A percentile compares a stretch with the other conserved stretches of the same genome.
These are phyloP conservation scores for Amiota minor DNA, from an alignment of 2,888 invertebrate genomes.

Conservation along the genomic window DNA sequence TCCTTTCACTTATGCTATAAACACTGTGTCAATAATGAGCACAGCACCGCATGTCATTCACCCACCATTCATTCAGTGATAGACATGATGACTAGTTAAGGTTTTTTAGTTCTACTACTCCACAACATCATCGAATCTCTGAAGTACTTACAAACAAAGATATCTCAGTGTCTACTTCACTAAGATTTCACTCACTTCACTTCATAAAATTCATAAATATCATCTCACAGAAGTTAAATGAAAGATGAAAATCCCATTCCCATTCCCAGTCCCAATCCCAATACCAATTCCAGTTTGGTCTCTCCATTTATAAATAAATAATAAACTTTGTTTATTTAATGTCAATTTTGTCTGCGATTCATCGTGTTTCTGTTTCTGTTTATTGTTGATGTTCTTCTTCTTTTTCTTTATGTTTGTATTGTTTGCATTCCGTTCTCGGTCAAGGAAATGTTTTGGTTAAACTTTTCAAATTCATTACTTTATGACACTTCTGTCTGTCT, in stretches of 20 bases:
- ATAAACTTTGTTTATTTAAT: conserved; percentile 49
- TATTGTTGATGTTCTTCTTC: conserved; percentile 21
- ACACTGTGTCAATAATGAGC: not conserved
- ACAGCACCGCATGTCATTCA: not conserved
- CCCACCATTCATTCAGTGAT: not conserved
- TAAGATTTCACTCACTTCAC: too few relatives aligned
- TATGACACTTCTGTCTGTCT: conserved; percentile 18
- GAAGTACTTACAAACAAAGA: too few relatives aligned
- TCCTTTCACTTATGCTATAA: not conserved
- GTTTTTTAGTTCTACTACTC: too few relatives aligned
- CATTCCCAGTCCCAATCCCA: too few relatives aligned
- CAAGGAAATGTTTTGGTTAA: not conserved
- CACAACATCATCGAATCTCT: too few relatives aligned
- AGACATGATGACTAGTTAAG: conserved; percentile 7
- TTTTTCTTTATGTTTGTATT: conserved; percentile 16
- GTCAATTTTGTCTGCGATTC: conserved; percentile 44
- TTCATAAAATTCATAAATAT: too few relatives aligned
- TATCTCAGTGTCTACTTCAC: too few relatives aligned
- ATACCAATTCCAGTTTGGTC: too few relatives aligned
- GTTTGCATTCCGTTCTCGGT: conserved; percentile 17
- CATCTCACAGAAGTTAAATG: too few relatives aligned
- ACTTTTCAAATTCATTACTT: too few relatives aligned
- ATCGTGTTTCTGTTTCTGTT: not conserved
- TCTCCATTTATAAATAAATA: conserved; percentile 28
- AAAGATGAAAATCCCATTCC: too few relatives aligned